Conservation (phyloP, 2,888 invertebrate species). For the Limnephilus marmoratus region DNA sequence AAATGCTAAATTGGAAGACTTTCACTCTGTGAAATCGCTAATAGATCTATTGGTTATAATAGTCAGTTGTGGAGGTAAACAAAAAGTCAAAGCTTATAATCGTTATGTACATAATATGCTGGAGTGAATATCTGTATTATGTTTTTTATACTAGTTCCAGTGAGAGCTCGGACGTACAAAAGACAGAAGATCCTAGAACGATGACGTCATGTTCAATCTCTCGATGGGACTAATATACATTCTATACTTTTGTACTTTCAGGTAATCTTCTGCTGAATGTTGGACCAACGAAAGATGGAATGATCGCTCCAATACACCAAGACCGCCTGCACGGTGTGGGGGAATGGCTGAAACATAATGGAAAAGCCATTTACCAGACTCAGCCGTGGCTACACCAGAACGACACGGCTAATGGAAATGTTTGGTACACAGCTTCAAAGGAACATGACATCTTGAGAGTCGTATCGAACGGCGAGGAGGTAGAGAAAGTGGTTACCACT, state of each 20-base stretch:
- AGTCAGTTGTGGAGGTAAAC: slow-evolving; percentile 89
- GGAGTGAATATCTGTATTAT: no score
- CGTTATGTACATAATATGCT: no score
- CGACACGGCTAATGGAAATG: slow-evolving; percentile 82
- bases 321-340: slow-evolving; percentile 89
- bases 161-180: no score
- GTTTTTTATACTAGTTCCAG: no score
- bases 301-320: slow-evolving; percentile 90
- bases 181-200: no score
- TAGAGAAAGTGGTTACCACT: slow-evolving; percentile 58
- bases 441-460: slow-evolving; percentile 31
- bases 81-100: background rate
- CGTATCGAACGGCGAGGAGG: background rate
- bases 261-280: slow-evolving; percentile 90
- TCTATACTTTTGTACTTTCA: slow-evolving; percentile 67
- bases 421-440: slow-evolving; percentile 84
- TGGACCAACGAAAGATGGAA: slow-evolving; percentile 93
- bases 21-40: slow-evolving; percentile 82
- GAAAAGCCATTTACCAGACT: slow-evolving; percentile 89
- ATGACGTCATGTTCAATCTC: no score
- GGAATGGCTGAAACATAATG: slow-evolving; percentile 88
- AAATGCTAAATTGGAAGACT: slow-evolving; percentile 82
- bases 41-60: slow-evolving; percentile 84
- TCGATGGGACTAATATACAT: no score
- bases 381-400: slow-evolving; percentile 90